Percentiles rank a stretch among this genome's conserved stretches.
Evolutionary conservation across 1,140 invertebrate genomes (phyloP).

Genomic region (Cherax destructor): DNA sequence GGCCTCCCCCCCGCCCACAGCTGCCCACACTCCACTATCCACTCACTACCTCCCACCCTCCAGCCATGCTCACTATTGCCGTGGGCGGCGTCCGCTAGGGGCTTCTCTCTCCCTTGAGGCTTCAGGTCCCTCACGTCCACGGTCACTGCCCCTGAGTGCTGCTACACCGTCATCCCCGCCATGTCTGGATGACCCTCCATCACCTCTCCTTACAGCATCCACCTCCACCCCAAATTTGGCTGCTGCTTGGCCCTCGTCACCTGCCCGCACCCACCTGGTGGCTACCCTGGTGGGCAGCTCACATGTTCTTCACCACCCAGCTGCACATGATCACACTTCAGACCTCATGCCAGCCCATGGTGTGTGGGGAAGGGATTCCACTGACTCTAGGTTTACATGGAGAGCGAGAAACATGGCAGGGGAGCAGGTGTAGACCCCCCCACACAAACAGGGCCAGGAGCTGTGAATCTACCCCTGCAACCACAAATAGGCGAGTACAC

Average conservation of each 20-base stretch:
- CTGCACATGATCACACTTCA: background rate
- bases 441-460: no score
- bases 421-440: constrained; percentile 3
- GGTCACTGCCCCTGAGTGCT: constrained; percentile 41
- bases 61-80: background rate
- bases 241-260: constrained; percentile 41
- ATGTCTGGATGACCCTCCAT: constrained; percentile 27
- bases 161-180: constrained; percentile 30
- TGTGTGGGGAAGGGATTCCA: constrained; percentile 22
- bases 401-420: background rate
- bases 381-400: constrained; percentile 38
- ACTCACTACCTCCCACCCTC: background rate
- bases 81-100: constrained; percentile 23
- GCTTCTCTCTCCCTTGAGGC: constrained; percentile 56
- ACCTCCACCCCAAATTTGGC: constrained; percentile 56
- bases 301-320: constrained; percentile 17
- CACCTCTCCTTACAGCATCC: constrained; percentile 31
- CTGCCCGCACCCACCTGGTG: constrained; percentile 14
- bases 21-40: background rate
- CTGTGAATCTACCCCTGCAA: no score
- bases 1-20: constrained; percentile 20
- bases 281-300: constrained; percentile 33
- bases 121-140: constrained; percentile 35
- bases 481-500: no score
- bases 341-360: background rate